phyloP scores from a whole-genome alignment of 1,140 invertebrate species.

The Neodiprion pinetum region DNA sequence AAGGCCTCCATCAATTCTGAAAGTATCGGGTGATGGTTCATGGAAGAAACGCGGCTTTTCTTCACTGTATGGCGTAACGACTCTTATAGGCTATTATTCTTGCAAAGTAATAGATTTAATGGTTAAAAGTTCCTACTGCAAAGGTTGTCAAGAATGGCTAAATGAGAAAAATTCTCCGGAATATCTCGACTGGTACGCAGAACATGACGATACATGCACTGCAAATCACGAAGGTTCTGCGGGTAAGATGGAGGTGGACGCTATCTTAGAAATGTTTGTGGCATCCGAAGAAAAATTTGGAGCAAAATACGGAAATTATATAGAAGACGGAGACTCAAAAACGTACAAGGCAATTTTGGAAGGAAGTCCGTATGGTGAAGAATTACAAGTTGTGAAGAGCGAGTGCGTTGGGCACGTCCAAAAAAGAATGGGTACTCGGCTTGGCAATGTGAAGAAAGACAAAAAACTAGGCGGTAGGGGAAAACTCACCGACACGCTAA shows the following conservation, averaged over 20 bases:
- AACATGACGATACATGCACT: not conserved
- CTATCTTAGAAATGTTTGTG: constrained; percentile 25
- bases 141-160: constrained; percentile 22
- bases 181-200: not conserved
- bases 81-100: constrained; percentile 31
- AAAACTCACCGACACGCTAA: constrained; percentile 22
- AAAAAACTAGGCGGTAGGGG: constrained; percentile 20
- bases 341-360: constrained; percentile 20
- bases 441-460: constrained; percentile 22
- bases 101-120: constrained; percentile 30
- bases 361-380: constrained; percentile 16
- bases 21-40: constrained; percentile 36
- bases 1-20: constrained; percentile 29
- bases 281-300: constrained; percentile 27
- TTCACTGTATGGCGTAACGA: constrained; percentile 31
- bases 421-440: constrained; percentile 28
- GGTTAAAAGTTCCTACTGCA: constrained; percentile 25
- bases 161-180: not conserved
- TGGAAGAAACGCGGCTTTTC: constrained; percentile 36
- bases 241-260: constrained; percentile 28
- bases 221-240: constrained; percentile 15
- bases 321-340: constrained; percentile 30
- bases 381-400: constrained; percentile 25
- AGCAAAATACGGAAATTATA: constrained; percentile 27
- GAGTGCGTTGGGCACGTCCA: constrained; percentile 31